Evolutionary conservation across 1,140 invertebrate genomes (phyloP), one percentile per base, ranked within the genome.

Genomic region (Brachionus calyciflorus): DNA sequence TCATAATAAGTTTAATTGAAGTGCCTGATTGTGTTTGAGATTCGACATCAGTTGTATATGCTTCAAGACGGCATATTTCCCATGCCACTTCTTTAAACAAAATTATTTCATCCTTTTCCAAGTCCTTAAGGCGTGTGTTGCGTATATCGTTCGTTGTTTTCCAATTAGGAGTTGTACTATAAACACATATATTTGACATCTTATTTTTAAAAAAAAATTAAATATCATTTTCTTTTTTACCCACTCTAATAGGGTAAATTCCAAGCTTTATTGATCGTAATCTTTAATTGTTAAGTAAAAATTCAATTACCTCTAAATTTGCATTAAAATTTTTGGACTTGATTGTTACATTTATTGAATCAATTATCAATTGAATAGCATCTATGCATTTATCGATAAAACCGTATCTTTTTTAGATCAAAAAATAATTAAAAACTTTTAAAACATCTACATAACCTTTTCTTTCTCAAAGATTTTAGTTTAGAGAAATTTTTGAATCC

Each of bases 31-130:
- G 77, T 41, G 77, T 37, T 60, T 40, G 24, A 28, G 55, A 53
- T 14, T 21, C 48, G 10, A 40, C 17, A 26, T 68, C 44, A 10
- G 79, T 30, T 41, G 75, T 82, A 70, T 82, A 63, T 5, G 94
- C 94, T 86, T 98, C 94, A 83, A 98, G 92, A 79, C 93, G 88
- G 30, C 96, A 89, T 55, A 92, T 95, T 86, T 98, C 94, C 96
- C 96, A 99, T 82, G 93, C 91, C 55, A 98, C 85, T 86, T 97
- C 94, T 88, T 99, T 99, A 85, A 98, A 99, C 81, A 98, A 91
- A 65, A 99, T 87, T 77, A 98, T 87, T 81, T 96, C 92, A 33
- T 92, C 92, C 79, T 90, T 89, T 57, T 90, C 89, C 7, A 90
- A 87, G 82, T 96, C 94, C 86, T 96, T 94, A 53, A 99, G 87